Percentiles rank a stretch among this genome's conserved stretches.
Conservation (phyloP, 2,113 vertebrate genomes). For the Colistium nudipinnis region DNA sequence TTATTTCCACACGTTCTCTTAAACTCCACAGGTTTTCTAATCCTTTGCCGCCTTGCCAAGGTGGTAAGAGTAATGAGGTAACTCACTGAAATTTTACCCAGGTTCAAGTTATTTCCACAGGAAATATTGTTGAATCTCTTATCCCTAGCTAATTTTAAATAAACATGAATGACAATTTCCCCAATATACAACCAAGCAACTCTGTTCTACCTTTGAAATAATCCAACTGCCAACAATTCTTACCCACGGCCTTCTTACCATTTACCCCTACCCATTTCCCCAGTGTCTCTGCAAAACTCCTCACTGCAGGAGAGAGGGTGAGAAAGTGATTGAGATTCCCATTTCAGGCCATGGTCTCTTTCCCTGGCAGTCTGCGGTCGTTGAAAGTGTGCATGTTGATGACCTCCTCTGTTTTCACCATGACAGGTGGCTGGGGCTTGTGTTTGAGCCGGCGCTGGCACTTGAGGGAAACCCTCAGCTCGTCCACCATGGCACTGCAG, state of each 20-base stretch:
- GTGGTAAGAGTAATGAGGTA: slow-evolving; percentile 95
- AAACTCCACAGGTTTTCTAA: slow-evolving; percentile 66
- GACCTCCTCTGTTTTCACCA: slow-evolving; percentile 98
- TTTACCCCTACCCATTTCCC: slow-evolving; percentile 47
- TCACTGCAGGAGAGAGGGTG: slow-evolving; percentile 52
- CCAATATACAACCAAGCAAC: slow-evolving; percentile 85
- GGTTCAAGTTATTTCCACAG: slow-evolving; percentile 99
- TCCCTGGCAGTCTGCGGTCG: slow-evolving; percentile 98
- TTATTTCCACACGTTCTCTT: slow-evolving; percentile 31
- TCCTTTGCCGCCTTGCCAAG: slow-evolving; percentile 81
- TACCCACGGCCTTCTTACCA: slow-evolving; percentile 37
- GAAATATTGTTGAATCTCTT: slow-evolving; percentile 90
- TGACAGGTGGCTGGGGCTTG: slow-evolving; percentile 94
- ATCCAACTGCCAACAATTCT: slow-evolving; percentile 14
- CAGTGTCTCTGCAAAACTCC: slow-evolving; percentile 60
- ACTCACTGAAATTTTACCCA: slow-evolving; percentile 94
- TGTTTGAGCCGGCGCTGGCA: slow-evolving; percentile 98
- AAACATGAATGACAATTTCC: slow-evolving; percentile 87
- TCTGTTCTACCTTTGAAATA: slow-evolving; percentile 64
- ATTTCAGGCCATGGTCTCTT: slow-evolving; percentile 98
- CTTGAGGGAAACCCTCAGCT: slow-evolving; percentile 96
- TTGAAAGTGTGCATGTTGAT: slow-evolving; percentile 99
- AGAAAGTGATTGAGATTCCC: slow-evolving; percentile 50
- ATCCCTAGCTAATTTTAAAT: slow-evolving; percentile 89
- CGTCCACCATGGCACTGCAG: slow-evolving; percentile 98